phyloP scores from a whole-genome alignment of 2,797 vertebrate genomes.

The Cryptoprocta ferox region DNA sequence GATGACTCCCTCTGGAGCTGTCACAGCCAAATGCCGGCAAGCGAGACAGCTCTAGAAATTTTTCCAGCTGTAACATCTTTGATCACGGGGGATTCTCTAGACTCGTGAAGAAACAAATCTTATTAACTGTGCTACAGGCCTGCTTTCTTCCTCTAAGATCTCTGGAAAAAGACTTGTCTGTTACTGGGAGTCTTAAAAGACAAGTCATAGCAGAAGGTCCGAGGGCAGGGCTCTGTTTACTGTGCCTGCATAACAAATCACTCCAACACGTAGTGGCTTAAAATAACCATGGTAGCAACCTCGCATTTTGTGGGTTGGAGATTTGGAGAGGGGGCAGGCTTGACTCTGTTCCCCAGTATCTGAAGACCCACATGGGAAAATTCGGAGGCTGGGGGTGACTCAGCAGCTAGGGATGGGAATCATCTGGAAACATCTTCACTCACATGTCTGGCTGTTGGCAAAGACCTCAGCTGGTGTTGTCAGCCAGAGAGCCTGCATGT shows the following conservation, averaged over 20 bases:
- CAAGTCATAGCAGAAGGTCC: background rate
- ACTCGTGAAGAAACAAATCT: conserved; percentile 60
- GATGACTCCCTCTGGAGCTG: background rate
- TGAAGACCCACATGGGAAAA: background rate
- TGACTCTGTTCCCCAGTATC: background rate
- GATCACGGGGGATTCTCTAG: conserved; percentile 54
- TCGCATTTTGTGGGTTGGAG: background rate
- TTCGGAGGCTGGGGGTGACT: background rate
- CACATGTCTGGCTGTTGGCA: background rate
- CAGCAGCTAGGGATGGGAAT: background rate
- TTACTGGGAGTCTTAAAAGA: background rate
- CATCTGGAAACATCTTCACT: background rate
- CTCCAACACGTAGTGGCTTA: background rate
- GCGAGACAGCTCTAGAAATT: conserved; percentile 59
- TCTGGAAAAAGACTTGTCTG: background rate
- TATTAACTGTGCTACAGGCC: background rate
- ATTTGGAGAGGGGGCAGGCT: background rate
- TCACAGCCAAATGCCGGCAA: conserved; percentile 64
- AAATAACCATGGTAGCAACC: background rate
- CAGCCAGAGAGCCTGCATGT: background rate
- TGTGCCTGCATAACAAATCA: background rate
- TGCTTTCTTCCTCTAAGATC: conserved; percentile 4
- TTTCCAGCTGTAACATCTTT: conserved; percentile 69
- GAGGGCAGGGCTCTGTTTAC: background rate
- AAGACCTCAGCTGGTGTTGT: background rate